phyloP scores from a whole-genome alignment of 2,113 vertebrate species.

The Alouatta palliata region DNA sequence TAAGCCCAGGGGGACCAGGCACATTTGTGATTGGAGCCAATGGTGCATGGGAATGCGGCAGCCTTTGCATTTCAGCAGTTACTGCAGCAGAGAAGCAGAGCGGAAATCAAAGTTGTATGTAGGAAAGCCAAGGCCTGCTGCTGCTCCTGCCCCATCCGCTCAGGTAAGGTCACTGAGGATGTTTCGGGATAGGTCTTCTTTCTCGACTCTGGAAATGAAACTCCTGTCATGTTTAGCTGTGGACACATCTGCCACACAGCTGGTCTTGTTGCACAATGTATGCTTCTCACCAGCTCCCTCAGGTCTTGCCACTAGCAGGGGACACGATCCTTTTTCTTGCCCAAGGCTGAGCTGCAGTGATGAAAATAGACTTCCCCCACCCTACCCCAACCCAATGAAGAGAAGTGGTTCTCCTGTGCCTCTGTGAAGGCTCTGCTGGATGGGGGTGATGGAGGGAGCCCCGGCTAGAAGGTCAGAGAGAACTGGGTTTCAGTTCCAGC shows the following conservation, averaged over 20 bases:
- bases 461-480: background rate
- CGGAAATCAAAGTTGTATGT: background rate
- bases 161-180: background rate
- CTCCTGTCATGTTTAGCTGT: conserved; percentile 73
- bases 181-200: background rate
- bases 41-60: fast-evolving
- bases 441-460: background rate
- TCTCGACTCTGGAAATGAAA: conserved; percentile 84
- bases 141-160: background rate
- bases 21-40: background rate
- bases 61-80: background rate
- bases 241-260: conserved; percentile 77
- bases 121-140: fast-evolving
- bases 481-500: background rate
- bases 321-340: conserved; percentile 14
- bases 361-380: conserved; percentile 25
- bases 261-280: conserved; percentile 76
- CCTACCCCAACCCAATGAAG: background rate
- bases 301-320: conserved; percentile 47
- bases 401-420: background rate
- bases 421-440: background rate
- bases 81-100: background rate
- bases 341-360: background rate
- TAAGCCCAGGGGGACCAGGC: background rate
- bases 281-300: conserved; percentile 75